Conservation (phyloP, 2,113 vertebrate genomes). For the Pandion haliaetus region DNA sequence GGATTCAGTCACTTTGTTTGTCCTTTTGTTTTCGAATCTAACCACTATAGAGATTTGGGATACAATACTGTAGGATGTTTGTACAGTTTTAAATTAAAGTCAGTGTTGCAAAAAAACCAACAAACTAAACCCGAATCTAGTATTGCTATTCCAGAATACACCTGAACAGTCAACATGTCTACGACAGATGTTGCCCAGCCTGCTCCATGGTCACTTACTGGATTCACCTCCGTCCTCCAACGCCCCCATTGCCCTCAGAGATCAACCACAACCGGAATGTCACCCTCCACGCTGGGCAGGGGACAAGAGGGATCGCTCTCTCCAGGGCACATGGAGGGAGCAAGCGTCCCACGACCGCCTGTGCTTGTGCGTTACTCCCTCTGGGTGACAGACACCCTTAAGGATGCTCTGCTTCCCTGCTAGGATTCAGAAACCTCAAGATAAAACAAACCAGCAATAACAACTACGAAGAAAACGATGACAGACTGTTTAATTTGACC, state of each 20-base stretch:
- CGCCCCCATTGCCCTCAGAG: rapidly evolving
- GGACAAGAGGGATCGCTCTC: too few species aligned
- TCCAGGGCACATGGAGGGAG: neutral
- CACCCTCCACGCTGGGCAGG: too few species aligned
- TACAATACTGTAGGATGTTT: neutral
- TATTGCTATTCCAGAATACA: neutral
- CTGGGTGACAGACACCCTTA: neutral
- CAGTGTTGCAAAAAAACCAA: neutral
- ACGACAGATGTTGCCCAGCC: neutral
- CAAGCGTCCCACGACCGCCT: rapidly evolving
- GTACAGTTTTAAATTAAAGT: neutral
- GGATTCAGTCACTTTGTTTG: neutral
- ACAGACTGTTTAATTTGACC: neutral
- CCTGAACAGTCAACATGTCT: neutral
- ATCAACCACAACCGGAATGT: rapidly evolving
- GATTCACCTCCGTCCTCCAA: neutral
- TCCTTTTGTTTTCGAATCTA: neutral
- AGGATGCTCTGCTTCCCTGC: neutral
- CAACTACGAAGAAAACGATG: neutral
- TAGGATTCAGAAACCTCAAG: neutral
- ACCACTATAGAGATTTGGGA: neutral
- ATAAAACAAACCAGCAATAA: neutral
- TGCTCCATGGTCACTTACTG: neutral
- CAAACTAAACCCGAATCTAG: neutral
- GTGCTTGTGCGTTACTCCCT: too few species aligned